Base-by-base conservation (phyloP, 1,140 invertebrate genomes). In the Monomorium pharaonis region DNA sequence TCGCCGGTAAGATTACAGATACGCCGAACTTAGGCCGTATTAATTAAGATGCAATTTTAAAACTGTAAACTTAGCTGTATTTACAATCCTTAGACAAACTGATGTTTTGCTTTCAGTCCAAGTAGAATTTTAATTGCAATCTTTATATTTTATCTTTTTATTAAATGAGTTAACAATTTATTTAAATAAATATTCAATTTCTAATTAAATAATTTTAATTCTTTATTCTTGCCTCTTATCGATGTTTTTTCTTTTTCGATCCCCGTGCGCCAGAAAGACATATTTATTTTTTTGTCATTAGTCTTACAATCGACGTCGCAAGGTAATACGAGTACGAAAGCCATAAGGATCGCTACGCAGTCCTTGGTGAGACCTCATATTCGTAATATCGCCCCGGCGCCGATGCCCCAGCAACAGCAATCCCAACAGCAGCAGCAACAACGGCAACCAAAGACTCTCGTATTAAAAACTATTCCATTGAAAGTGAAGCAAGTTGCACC, bases 401-500 rank as follows among this genome's bases (percentile, higher is more conserved):
- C 91, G 2, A 78, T 76, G 12, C 33, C 85, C 9, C 90, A 90
- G 9, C 91, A 90, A 3, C 88, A 88, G 24, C 91, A 90, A 6
- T 87, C 87, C 9, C 88, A 90, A 4, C 89, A 89, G 30, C 88
- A 89, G 16, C 86, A 89, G 3, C 85, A 86, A 74, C 90, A 91
- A 88, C 91, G 90, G 56, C 92, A 93, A 83, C 91, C 92, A 88
- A 95, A 95, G 90, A 94, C 94, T 49, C 86, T 95, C 37, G 92
- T 95, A 27, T 81, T 95, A 33, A 95, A 95, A 85, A 94, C 94
- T 0, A 94, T 95, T 90, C 94, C 94, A 0, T 63, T 95, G 16
- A 94, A 95, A 88, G 92, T 95, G 10, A 94, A 95, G 67, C 94
- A 94, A 83, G 92, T 94, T 9, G 86, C 94, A 21, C 92, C 94